Evolutionary conservation across 2,113 vertebrate species (phyloP).

Genomic region (Murina feae): DNA sequence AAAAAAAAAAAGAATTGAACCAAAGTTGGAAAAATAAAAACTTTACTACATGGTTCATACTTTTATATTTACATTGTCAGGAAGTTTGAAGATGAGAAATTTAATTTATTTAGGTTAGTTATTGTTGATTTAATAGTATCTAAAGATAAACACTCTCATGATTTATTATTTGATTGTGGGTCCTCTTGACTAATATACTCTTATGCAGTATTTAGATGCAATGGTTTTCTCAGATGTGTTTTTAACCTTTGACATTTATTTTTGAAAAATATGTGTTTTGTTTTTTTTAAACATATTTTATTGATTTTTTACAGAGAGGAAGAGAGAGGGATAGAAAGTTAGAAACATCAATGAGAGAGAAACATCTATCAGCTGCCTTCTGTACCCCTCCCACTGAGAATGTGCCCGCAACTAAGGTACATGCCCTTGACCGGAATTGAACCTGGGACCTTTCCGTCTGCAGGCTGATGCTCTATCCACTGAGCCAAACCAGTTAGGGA

Average conservation of each 20-base stretch:
- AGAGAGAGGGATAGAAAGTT: no score
- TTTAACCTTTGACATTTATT: neutral
- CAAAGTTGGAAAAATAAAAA: constrained; percentile 29
- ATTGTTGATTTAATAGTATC: neutral
- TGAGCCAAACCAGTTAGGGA: no score
- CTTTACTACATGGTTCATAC: neutral
- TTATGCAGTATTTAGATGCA: neutral
- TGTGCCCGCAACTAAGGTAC: no score
- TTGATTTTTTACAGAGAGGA: no score
- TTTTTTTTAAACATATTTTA: no score
- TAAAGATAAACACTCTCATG: neutral
- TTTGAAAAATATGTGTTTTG: neutral
- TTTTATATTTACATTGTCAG: neutral
- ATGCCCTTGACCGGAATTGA: no score
- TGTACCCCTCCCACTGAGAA: no score
- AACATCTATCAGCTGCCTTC: no score
- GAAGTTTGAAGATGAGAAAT: constrained; percentile 5
- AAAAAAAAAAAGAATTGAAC: neutral
- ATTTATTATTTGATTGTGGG: neutral
- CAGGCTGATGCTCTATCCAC: no score
- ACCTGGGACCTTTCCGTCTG: no score
- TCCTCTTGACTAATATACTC: neutral
- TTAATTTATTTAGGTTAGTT: constrained; percentile 31
- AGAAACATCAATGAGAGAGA: no score
- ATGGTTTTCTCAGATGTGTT: neutral